phyloP scores from a whole-genome alignment of 2,113 vertebrate species.

The Triplophysa dalaica region DNA sequence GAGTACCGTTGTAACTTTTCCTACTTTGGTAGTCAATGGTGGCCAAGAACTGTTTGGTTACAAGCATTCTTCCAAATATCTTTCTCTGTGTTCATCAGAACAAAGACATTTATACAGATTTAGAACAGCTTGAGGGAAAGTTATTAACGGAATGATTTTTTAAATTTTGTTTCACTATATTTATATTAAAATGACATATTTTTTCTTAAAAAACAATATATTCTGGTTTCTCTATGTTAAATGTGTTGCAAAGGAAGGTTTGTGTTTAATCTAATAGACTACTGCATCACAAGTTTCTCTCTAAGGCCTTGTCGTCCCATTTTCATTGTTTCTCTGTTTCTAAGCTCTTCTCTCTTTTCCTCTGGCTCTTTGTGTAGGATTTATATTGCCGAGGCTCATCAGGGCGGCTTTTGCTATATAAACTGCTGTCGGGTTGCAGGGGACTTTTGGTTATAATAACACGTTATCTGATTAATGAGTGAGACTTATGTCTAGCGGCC shows the following conservation, averaged over 20 bases:
- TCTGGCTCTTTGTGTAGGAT: conserved; percentile 58
- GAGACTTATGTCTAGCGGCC: conserved; percentile 40
- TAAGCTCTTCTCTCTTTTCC: conserved; percentile 35
- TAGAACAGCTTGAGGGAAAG: too few species aligned
- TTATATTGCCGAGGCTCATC: conserved; percentile 56
- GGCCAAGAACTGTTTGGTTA: too few species aligned
- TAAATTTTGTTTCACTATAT: too few species aligned
- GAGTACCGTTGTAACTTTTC: too few species aligned
- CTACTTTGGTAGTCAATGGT: too few species aligned
- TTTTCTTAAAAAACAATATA: background rate
- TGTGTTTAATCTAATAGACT: background rate
- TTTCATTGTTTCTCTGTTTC: conserved; percentile 1
- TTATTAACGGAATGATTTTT: too few species aligned
- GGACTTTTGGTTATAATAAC: conserved; percentile 50
- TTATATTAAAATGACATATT: too few species aligned
- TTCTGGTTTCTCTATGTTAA: background rate
- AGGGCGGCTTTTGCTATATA: conserved; percentile 58
- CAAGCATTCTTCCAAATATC: too few species aligned
- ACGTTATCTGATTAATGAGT: conserved; percentile 55
- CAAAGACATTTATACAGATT: too few species aligned
- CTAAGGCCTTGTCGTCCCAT: conserved; percentile 7
- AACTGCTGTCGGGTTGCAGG: conserved; percentile 48
- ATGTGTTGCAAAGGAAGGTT: background rate
- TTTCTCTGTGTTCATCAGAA: too few species aligned
- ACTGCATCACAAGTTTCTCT: background rate